phyloP scores from a whole-genome alignment of 2,113 vertebrate genomes.

The Felis chaus region DNA sequence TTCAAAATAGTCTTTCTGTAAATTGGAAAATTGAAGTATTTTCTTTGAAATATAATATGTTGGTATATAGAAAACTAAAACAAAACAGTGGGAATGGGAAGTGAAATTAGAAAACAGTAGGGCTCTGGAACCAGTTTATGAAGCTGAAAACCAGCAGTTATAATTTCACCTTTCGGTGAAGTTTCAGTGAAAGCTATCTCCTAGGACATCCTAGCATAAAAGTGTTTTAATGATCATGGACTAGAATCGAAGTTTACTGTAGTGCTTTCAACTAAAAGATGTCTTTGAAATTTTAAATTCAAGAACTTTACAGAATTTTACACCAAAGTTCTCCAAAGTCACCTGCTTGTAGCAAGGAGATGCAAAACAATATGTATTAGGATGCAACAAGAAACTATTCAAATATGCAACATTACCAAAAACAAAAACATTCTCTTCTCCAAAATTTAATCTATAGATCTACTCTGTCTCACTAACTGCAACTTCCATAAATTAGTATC shows the following conservation, averaged over 20 bases:
- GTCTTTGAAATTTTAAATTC: neutral
- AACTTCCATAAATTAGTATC: neutral
- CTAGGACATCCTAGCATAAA: neutral
- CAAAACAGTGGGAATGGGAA: neutral
- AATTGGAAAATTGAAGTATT: neutral
- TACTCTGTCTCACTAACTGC: neutral
- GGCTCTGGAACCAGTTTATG: neutral
- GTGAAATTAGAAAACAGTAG: neutral
- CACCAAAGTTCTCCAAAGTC: rapidly evolving
- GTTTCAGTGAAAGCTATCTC: neutral
- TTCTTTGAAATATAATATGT: neutral
- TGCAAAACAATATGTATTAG: neutral
- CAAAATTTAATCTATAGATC: neutral
- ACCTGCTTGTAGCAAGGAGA: neutral
- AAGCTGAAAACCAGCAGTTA: neutral
- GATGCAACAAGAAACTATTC: neutral
- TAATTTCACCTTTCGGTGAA: neutral
- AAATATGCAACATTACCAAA: neutral
- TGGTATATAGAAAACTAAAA: neutral
- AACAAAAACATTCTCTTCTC: neutral
- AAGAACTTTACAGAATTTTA: neutral
- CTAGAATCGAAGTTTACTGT: neutral
- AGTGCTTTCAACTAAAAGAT: neutral
- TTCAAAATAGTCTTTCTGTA: neutral
- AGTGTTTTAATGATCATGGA: neutral